These are phyloP conservation scores for Anisognathus igniventris DNA, from an alignment of 2,797 vertebrate species.

Conservation along the genomic window DNA sequence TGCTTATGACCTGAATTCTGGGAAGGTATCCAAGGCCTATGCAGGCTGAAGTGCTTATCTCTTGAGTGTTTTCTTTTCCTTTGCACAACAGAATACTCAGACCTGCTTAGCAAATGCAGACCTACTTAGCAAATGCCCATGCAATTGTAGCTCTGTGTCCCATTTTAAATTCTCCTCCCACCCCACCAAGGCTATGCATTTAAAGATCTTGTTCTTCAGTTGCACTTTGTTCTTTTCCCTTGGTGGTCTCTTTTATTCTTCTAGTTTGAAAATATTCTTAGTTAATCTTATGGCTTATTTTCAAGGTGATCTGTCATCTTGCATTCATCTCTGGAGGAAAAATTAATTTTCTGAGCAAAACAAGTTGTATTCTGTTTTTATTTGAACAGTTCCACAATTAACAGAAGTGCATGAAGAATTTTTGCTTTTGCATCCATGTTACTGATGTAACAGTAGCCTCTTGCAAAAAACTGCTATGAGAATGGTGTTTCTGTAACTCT, in stretches of 20 bases:
- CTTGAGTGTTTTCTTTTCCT: neutral
- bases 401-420: neutral
- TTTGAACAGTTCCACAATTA: neutral
- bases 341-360: neutral
- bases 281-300: neutral
- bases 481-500: neutral
- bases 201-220: neutral
- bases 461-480: neutral
- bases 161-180: neutral
- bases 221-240: neutral
- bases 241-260: neutral
- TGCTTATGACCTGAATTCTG: slow-evolving; percentile 52
- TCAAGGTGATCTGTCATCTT: neutral
- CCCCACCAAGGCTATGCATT: neutral
- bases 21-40: slow-evolving; percentile 21
- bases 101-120: slow-evolving; percentile 23
- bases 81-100: slow-evolving; percentile 25
- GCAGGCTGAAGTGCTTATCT: slow-evolving; percentile 42
- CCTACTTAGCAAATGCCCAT: slow-evolving; percentile 10
- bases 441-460: neutral
- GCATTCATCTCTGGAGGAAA: neutral
- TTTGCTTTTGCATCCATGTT: neutral
- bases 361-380: neutral
- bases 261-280: neutral
- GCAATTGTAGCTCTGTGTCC: neutral